Base-by-base conservation (phyloP, 2,888 invertebrate genomes). In the Tachina lurida region DNA sequence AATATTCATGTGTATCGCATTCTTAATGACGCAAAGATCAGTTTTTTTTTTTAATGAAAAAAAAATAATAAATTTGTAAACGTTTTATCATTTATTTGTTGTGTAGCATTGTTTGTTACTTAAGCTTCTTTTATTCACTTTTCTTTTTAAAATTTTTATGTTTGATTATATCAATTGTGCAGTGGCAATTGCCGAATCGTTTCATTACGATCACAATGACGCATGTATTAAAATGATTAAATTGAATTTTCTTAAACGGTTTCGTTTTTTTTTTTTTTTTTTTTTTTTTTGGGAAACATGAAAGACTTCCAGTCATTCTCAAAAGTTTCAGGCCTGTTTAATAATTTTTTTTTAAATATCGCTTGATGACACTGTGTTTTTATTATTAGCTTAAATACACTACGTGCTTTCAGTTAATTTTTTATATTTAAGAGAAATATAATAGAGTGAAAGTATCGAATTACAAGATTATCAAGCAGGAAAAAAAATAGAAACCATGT, bases 1-100 rank as follows among this genome's bases (percentile, higher is more conserved):
- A 39, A 77, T 47, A 62, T 65, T 74, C 70, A 79, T 78, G 78
- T 86, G 84, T 62, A 75, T 70, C 75, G 79, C 78, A 83, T 71
- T 79, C 79, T 67, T 82, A 86, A 86, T 86, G 86, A 86, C 79
- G 75, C 79, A 76, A 76, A 71, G 62, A 77, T 81, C 67, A 47
- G 31, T 73, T 56, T 47, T 71, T 71, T 63, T 62, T 19, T 80
- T 49, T 62, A 15, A 15, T 47, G 39, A 22, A 45, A 10, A 3
- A 0, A 13, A 49, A 39, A 10, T 22, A 7, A 5, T 49, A 19
- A n/a, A n/a, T n/a, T n/a, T 49, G 17, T 52, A 45, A 45, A 7
- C 19, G 15, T 70, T 45, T 19, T 39, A 62, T 52, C 58, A 52
- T 76, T 54, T 70, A 71, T 71, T 74, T 62, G 60, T 77, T 60